Evolutionary conservation across 2,113 vertebrate species (phyloP).

Genomic region (Tragelaphus scriptus): DNA sequence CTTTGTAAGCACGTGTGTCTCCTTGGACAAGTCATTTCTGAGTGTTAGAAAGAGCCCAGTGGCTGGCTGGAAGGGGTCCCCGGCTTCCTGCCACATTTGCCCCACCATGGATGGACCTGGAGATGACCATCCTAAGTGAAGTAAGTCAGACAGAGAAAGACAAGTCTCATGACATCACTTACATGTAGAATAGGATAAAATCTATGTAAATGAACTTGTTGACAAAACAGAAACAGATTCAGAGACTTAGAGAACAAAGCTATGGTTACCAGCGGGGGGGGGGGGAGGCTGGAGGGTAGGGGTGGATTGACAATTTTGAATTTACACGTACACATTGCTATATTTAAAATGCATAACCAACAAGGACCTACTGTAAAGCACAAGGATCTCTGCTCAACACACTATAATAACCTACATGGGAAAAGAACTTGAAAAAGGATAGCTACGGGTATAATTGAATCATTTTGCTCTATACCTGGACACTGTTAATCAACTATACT

Average conservation of each 20-base stretch:
- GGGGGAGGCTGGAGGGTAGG: neutral
- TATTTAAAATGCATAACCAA: neutral
- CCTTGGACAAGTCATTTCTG: neutral
- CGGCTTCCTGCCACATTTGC: neutral
- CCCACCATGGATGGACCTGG: neutral
- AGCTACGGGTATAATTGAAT: neutral
- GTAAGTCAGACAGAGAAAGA: neutral
- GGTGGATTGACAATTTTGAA: neutral
- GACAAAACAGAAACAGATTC: neutral
- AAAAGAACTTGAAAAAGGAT: neutral
- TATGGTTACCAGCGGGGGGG: accelerated
- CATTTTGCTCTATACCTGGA: neutral
- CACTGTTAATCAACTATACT: neutral
- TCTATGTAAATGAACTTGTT: neutral
- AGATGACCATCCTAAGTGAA: neutral
- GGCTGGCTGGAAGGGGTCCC: neutral
- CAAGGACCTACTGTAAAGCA: neutral
- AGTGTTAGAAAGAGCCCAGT: neutral
- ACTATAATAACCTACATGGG: neutral
- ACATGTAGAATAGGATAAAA: neutral
- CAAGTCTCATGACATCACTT: neutral
- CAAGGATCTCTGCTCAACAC: neutral
- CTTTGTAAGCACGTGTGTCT: neutral
- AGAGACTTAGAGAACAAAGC: neutral
- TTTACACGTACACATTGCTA: neutral